Evolutionary conservation across 2,888 invertebrate species (phyloP), one percentile per base, ranked within the genome.

Genomic region (Periphyllus acericola): DNA sequence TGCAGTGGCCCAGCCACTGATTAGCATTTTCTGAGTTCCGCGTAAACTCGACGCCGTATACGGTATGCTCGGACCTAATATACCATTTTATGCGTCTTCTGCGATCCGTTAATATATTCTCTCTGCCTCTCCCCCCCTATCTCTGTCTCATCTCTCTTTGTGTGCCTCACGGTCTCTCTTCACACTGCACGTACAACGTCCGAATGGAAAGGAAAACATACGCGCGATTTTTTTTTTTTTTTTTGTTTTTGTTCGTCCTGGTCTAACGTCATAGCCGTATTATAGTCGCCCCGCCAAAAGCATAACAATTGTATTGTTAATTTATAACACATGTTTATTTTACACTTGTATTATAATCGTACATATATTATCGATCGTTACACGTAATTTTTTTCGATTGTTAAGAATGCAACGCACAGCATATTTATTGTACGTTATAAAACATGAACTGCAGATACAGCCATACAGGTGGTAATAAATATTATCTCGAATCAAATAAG

Each of bases 281-380:
- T 68, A 68, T 25, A 29, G 68, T 11, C n/a, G 1, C 29, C 29
- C 11, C 68, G 11, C 29, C 68, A 25, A 68, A 68, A 68, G 8
- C 68, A 68, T 68, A 68, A 68, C 29, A 68, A 68, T 68, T 25
- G 11, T 68, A 68, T 68, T 68, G 68, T 68, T n/a, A 68, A 68
- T 68, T 68, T 29, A 68, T 29, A 29, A 68, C 29, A 68, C 68
- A 25, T 68, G 25, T 60, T 46, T 46, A 46, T 8, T 14, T 46
- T 46, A 60, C 25, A 60, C 25, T 21, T 17, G 5, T 17, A 60
- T 2, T 60, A 21, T 60, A 60, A 1, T 21, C 29, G 40, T 46
- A 46, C 3, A 19, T 79, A 60, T 3, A 36, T 34, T 72, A 72
- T 72, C 34, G 29, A 72, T 68, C 32, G 71, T 81, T 21, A 72